Percentiles rank a stretch among this genome's conserved stretches.
phyloP scores from a whole-genome alignment of 2,113 vertebrate species.

The Gadus macrocephalus region DNA sequence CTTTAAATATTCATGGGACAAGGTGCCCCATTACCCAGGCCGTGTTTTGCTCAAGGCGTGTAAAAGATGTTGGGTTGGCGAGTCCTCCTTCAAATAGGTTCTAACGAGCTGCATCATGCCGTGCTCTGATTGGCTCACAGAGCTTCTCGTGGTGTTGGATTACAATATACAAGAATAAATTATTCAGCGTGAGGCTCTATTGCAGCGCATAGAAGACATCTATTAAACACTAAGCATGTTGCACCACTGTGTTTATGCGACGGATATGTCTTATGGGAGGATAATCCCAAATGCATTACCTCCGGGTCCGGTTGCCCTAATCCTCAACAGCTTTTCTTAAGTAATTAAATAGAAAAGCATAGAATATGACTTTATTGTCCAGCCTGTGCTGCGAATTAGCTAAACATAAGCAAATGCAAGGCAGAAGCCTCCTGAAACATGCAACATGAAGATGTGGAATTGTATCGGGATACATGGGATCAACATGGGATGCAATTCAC shows the following conservation, averaged over 20 bases:
- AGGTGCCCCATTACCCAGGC: no score
- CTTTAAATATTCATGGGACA: no score
- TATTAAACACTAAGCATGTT: constrained; percentile 1
- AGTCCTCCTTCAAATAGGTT: neutral
- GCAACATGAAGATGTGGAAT: no score
- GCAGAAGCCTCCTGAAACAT: no score
- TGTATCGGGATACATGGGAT: no score
- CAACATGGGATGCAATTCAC: no score
- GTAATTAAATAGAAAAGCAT: neutral
- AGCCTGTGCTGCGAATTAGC: neutral
- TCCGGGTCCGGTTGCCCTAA: neutral
- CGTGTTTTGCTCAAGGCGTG: no score
- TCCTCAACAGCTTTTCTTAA: neutral
- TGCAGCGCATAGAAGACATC: neutral
- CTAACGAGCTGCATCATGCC: neutral
- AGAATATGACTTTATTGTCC: neutral
- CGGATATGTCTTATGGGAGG: constrained; percentile 4
- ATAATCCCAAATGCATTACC: neutral
- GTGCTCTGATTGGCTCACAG: neutral
- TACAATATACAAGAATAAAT: neutral
- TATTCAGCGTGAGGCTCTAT: neutral
- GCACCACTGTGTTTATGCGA: neutral
- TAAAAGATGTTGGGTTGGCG: neutral
- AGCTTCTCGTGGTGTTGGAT: neutral
- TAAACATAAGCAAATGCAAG: no score